phyloP scores from a whole-genome alignment of 2,888 invertebrate species.

The Onchidella celtica region DNA sequence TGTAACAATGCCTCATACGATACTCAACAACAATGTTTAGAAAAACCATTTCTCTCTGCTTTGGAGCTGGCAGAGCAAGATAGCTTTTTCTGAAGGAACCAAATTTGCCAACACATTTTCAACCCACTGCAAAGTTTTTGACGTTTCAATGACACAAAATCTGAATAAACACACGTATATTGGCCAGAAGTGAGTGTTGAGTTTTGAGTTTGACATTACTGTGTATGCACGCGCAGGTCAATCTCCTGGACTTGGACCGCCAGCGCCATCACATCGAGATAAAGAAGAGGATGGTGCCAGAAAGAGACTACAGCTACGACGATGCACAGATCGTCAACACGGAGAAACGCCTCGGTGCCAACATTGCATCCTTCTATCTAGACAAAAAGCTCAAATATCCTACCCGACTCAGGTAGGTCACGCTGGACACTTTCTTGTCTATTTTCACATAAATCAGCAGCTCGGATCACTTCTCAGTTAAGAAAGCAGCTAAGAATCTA shows the following conservation, averaged over 20 bases:
- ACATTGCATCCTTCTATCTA: slow-evolving; percentile 66
- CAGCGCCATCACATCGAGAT: slow-evolving; percentile 68
- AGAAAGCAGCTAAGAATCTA: not conserved
- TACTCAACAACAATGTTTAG: no score
- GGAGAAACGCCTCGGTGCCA: slow-evolving; percentile 66
- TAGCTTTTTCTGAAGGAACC: no score
- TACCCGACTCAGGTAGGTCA: slow-evolving; percentile 54
- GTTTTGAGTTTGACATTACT: not conserved
- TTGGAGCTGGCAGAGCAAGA: no score
- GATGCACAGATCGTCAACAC: slow-evolving; percentile 63
- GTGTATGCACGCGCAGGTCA: no score
- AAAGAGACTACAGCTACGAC: slow-evolving; percentile 71
- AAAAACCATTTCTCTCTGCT: no score
- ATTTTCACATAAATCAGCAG: no score
- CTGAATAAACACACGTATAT: no score
- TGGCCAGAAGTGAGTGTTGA: not conserved
- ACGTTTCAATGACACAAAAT: no score
- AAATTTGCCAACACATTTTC: no score
- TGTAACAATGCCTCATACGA: no score
- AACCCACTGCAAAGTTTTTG: no score
- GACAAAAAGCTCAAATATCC: slow-evolving; percentile 66
- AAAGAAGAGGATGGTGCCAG: slow-evolving; percentile 67
- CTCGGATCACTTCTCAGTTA: not conserved
- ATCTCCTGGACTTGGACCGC: slow-evolving; percentile 71
- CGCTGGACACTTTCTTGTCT: no score